Conservation (phyloP, 2,888 invertebrate species). For the Hesperia comma region DNA sequence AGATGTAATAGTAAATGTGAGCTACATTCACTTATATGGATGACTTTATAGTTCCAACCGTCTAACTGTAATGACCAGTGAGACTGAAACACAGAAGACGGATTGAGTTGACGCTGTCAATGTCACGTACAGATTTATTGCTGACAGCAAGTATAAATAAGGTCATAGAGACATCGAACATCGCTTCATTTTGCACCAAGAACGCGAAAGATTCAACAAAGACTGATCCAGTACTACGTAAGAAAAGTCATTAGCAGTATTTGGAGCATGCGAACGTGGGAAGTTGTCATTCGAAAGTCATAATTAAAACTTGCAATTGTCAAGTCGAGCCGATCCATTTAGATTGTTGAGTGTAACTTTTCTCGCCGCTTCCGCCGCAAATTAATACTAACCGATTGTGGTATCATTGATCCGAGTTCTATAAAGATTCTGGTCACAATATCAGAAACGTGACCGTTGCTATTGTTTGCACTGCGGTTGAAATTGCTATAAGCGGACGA, state of each 20-base stretch:
- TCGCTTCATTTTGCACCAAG: constrained; percentile 33
- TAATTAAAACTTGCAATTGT: constrained; percentile 58
- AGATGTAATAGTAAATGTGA: too few species aligned
- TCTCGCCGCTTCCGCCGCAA: constrained; percentile 49
- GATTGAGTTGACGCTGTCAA: constrained; percentile 54
- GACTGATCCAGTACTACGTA: constrained; percentile 45
- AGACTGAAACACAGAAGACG: constrained; percentile 45
- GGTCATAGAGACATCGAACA: constrained; percentile 29
- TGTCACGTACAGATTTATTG: constrained; percentile 50
- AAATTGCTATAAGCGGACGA: constrained; percentile 68
- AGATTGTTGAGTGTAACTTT: constrained; percentile 45
- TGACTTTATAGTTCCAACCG: constrained; percentile 59
- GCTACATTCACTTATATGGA: constrained; percentile 61
- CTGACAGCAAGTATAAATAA: constrained; percentile 37
- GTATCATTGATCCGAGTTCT: constrained; percentile 57
- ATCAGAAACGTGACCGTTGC: constrained; percentile 70
- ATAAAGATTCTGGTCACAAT: constrained; percentile 56
- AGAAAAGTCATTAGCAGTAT: constrained; percentile 61
- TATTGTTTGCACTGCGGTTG: constrained; percentile 77
- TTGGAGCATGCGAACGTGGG: constrained; percentile 76
- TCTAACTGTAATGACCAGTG: constrained; percentile 57
- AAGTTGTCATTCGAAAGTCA: constrained; percentile 62
- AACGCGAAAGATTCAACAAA: constrained; percentile 44
- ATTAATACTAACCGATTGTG: constrained; percentile 56
- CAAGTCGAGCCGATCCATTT: constrained; percentile 55